phyloP scores from a whole-genome alignment of 2,797 vertebrate genomes.

The Petrocephalus schoutedeni region DNA sequence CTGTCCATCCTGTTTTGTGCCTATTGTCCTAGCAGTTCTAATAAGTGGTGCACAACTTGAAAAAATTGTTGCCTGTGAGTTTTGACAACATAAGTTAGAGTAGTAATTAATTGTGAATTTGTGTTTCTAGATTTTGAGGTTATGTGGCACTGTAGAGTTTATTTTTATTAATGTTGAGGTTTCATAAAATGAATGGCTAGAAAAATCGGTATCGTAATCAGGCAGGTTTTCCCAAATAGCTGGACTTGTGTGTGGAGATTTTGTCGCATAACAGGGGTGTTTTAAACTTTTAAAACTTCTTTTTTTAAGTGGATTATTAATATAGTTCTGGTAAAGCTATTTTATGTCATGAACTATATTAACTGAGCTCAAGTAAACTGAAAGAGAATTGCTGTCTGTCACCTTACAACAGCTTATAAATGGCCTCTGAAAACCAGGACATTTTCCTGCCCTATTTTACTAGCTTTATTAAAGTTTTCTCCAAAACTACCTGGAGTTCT shows the following conservation, averaged over 20 bases:
- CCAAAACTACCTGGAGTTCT: not conserved
- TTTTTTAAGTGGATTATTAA: not conserved
- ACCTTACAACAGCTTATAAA: not conserved
- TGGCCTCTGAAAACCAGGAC: slow-evolving; percentile 33
- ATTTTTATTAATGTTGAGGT: not conserved
- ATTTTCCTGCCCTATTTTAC: slow-evolving; percentile 27
- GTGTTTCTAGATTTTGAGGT: not conserved
- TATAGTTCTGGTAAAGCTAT: not conserved
- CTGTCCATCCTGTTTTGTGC: not conserved
- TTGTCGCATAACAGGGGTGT: not conserved
- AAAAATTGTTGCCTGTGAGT: not conserved
- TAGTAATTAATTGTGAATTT: not conserved
- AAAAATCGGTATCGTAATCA: not conserved
- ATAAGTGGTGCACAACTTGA: not conserved
- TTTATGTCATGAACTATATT: not conserved
- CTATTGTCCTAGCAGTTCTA: not conserved
- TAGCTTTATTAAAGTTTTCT: slow-evolving; percentile 24
- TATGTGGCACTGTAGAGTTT: not conserved
- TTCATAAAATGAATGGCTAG: not conserved
- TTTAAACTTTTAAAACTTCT: not conserved
- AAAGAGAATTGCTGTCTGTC: not conserved
- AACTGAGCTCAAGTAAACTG: not conserved
- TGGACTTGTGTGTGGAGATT: not conserved
- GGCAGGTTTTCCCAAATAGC: not conserved
- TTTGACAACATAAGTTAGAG: not conserved